Conservation (phyloP, 1,140 invertebrate species). For the Drosophila miranda region DNA sequence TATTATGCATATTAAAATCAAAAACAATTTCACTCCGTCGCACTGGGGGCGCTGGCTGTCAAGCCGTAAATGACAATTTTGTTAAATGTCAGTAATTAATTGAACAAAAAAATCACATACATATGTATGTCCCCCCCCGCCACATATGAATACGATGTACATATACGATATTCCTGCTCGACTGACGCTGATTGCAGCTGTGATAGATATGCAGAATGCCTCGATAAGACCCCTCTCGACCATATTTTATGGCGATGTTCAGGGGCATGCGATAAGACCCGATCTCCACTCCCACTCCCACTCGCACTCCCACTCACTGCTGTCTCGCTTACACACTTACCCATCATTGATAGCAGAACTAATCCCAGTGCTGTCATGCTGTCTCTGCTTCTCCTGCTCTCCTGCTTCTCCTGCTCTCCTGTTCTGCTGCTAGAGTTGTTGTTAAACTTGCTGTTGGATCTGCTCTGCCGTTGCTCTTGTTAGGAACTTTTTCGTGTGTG, state of each 20-base stretch:
- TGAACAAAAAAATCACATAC: conserved; percentile 59
- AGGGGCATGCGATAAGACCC: conserved; percentile 13
- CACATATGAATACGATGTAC: not conserved
- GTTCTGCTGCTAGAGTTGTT: conserved; percentile 13
- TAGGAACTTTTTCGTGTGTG: conserved; percentile 82
- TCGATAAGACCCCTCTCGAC: no score
- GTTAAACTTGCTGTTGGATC: conserved; percentile 8
- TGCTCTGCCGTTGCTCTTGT: conserved; percentile 24
- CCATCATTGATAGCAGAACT: conserved; percentile 81
- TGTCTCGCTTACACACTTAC: conserved; percentile 57
- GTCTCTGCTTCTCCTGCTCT: conserved; percentile 13
- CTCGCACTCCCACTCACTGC: no score
- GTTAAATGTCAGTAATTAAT: conserved; percentile 72
- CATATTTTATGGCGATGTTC: conserved; percentile 6
- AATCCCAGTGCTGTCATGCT: conserved; percentile 77
- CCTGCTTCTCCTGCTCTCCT: conserved; percentile 12
- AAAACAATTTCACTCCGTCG: conserved; percentile 36
- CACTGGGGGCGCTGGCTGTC: conserved; percentile 30
- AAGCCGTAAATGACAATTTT: conserved; percentile 61
- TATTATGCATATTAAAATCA: conserved; percentile 59
- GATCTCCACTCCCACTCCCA: not conserved
- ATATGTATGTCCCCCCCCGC: conserved; percentile 20
- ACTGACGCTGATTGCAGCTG: conserved; percentile 38
- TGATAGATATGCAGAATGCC: conserved; percentile 36
- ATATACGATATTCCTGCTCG: conserved; percentile 4